These are phyloP conservation scores for Apaloderma vittatum DNA, from an alignment of 2,113 vertebrate species.

Conservation along the genomic window DNA sequence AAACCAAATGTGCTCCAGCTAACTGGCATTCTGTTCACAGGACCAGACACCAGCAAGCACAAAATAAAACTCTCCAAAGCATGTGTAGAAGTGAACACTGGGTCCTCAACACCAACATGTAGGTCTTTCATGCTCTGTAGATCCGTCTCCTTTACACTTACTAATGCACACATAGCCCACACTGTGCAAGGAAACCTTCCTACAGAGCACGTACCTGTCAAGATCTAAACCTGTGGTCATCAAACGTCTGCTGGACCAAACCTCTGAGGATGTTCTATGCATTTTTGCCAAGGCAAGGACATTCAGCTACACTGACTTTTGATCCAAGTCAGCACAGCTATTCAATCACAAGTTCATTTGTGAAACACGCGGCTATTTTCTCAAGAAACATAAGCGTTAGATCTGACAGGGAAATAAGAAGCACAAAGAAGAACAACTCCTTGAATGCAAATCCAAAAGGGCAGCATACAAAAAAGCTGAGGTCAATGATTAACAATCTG, in stretches of 20 bases:
- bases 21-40: neutral
- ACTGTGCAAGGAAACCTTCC: neutral
- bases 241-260: neutral
- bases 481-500: neutral
- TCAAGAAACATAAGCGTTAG: neutral
- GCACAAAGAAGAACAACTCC: neutral
- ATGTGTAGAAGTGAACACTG: accelerated
- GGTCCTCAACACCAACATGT: accelerated
- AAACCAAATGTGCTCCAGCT: neutral
- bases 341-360: neutral
- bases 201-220: neutral
- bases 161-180: accelerated
- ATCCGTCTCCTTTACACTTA: neutral
- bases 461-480: neutral
- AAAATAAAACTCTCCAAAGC: neutral
- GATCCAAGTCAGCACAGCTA: neutral
- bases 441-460: neutral
- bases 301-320: neutral
- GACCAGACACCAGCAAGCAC: neutral
- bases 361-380: neutral
- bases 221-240: accelerated
- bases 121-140: neutral
- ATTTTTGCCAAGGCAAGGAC: neutral
- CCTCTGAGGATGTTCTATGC: neutral
- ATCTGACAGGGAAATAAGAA: neutral